These are phyloP conservation scores for Parasteatoda tepidariorum DNA, from an alignment of 1,140 invertebrate genomes.

Conservation along the genomic window DNA sequence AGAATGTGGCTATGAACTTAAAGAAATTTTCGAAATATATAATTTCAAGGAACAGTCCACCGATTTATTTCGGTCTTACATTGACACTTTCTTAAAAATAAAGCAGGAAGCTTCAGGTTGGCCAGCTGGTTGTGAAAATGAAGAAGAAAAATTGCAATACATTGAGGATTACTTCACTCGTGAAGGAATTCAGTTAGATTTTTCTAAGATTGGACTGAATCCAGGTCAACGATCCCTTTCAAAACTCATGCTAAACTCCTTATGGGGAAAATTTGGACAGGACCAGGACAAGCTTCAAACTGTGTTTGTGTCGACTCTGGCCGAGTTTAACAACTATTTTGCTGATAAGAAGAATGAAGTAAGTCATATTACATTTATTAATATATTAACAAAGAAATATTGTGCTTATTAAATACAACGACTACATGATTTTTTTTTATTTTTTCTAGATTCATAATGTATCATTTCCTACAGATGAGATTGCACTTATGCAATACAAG, in stretches of 20 bases:
- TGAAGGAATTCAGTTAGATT: slow-evolving; percentile 62
- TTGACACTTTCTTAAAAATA: slow-evolving; percentile 62
- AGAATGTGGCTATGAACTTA: background rate
- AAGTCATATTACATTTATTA: too few species aligned
- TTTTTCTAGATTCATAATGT: background rate
- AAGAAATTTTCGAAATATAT: slow-evolving; percentile 63
- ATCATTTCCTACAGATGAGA: background rate
- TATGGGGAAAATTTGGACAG: too few species aligned
- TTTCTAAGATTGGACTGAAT: slow-evolving; percentile 59
- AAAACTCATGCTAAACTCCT: slow-evolving; percentile 63
- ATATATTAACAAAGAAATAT: too few species aligned
- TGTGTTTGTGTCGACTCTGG: too few species aligned
- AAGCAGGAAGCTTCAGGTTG: slow-evolving; percentile 63
- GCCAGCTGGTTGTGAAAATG: slow-evolving; percentile 43
- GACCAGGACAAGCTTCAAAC: too few species aligned
- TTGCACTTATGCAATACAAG: background rate
- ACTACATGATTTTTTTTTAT: too few species aligned
- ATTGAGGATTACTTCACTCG: slow-evolving; percentile 61
- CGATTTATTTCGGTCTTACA: slow-evolving; percentile 59
- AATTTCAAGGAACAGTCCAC: slow-evolving; percentile 37
- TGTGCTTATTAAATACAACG: too few species aligned
- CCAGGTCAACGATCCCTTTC: slow-evolving; percentile 58
- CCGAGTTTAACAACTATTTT: too few species aligned
- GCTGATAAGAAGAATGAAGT: too few species aligned
- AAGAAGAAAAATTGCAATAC: slow-evolving; percentile 18